These are phyloP conservation scores for Drosophila hamatofila DNA, from an alignment of 2,888 invertebrate species.

Conservation along the genomic window DNA sequence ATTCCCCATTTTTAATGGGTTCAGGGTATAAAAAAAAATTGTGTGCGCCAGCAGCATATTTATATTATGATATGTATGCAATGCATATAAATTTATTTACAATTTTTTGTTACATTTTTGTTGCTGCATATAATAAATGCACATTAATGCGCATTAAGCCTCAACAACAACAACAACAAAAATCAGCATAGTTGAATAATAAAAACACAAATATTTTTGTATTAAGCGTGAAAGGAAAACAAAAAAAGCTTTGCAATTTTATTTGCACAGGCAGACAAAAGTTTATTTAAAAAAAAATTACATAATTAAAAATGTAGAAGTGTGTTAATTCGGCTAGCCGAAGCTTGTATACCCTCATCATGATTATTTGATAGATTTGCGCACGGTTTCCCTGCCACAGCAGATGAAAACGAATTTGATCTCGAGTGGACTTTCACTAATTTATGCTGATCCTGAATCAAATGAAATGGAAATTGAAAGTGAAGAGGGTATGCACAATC, in stretches of 20 bases:
- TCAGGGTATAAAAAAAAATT: slow-evolving; percentile 1
- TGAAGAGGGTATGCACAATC: slow-evolving; percentile 1
- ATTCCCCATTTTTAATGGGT: too few relatives aligned
- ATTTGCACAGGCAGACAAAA: slow-evolving; percentile 6
- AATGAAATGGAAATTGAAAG: neutral
- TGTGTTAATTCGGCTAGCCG: slow-evolving; percentile 35
- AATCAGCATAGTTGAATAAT: slow-evolving; percentile 21
- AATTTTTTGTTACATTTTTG: slow-evolving; percentile 15
- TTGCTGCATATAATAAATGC: slow-evolving; percentile 18
- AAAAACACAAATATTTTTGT: slow-evolving; percentile 36
- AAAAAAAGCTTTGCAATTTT: slow-evolving; percentile 13
- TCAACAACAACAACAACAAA: slow-evolving; percentile 15
- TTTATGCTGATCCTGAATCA: neutral
- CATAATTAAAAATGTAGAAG: neutral
- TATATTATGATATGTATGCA: slow-evolving; percentile 5
- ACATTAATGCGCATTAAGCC: slow-evolving; percentile 26
- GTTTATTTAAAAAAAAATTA: slow-evolving; percentile 1
- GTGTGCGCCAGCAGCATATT: slow-evolving; percentile 2
- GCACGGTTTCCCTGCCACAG: slow-evolving; percentile 12
- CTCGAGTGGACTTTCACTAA: slow-evolving; percentile 28
- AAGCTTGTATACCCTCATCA: slow-evolving; percentile 34
- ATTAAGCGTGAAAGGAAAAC: slow-evolving; percentile 27
- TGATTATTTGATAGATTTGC: slow-evolving; percentile 1
- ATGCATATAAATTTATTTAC: slow-evolving; percentile 11
- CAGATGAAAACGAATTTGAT: slow-evolving; percentile 33